Evolutionary conservation across 53 echinoderm and acorn worm genomes (phyloP).

Genomic region (Echinometra lucunter): DNA sequence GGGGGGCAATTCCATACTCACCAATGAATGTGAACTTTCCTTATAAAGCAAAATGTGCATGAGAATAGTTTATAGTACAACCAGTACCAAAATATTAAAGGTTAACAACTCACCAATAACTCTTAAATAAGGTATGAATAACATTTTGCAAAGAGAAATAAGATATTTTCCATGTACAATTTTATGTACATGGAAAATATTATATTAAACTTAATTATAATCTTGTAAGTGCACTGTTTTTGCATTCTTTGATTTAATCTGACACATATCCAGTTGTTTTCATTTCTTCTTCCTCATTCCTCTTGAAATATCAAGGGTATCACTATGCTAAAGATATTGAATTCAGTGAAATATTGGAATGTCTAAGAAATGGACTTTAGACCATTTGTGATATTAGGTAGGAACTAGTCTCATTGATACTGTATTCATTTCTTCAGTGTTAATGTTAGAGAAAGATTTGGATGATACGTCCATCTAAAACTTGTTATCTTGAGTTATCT

Average conservation of each 20-base stretch:
- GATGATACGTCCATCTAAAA: neutral
- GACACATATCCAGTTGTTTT: neutral
- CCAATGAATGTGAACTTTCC: no score
- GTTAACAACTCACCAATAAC: no score
- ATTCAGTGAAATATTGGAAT: neutral
- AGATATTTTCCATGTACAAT: neutral
- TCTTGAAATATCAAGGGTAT: neutral
- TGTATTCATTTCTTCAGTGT: neutral
- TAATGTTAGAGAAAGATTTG: neutral
- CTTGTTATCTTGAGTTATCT: neutral
- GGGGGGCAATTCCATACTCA: no score
- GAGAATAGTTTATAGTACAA: no score
- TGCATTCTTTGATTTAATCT: neutral
- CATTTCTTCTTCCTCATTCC: neutral
- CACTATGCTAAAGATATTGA: neutral
- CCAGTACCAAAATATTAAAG: no score
- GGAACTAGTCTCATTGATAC: neutral
- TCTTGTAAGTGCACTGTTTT: neutral
- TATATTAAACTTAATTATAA: no score
- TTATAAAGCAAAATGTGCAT: no score
- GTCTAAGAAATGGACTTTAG: neutral
- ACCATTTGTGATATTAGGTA: neutral
- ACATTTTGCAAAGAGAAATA: no score
- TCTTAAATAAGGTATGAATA: no score
- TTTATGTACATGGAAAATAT: neutral